phyloP scores from a whole-genome alignment of 2,888 invertebrate species.

The Tridacna gigas region DNA sequence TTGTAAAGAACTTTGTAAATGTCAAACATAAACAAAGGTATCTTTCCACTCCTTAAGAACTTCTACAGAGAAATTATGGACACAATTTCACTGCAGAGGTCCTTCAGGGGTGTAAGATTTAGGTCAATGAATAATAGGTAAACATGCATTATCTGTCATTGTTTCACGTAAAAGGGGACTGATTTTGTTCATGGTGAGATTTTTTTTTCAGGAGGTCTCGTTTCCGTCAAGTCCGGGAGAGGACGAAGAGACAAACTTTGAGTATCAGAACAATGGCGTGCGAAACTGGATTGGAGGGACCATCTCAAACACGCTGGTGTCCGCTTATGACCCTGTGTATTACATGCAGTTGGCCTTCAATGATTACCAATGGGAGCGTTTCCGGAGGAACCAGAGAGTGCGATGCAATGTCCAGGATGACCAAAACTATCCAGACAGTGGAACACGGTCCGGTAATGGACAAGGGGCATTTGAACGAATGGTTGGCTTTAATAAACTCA shows the following conservation, averaged over 20 bases:
- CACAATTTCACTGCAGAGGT: too few relatives aligned
- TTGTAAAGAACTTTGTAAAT: too few relatives aligned
- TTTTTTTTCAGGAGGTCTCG: constrained; percentile 40
- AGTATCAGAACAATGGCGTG: constrained; percentile 67
- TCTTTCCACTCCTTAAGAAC: too few relatives aligned
- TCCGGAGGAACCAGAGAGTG: constrained; percentile 36
- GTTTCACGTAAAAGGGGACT: too few relatives aligned
- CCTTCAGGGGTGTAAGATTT: too few relatives aligned
- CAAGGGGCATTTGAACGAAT: constrained; percentile 27
- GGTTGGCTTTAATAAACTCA: constrained; percentile 34
- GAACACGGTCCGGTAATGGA: constrained; percentile 19
- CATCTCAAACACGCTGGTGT: constrained; percentile 60
- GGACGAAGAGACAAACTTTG: constrained; percentile 56
- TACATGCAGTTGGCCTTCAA: constrained; percentile 70
- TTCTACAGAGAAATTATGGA: too few relatives aligned
- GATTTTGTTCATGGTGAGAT: not conserved
- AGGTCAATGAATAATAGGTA: too few relatives aligned
- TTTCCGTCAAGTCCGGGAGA: constrained; percentile 25
- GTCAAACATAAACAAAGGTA: too few relatives aligned
- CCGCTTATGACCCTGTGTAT: constrained; percentile 70
- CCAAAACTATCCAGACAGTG: constrained; percentile 31
- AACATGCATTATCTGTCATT: too few relatives aligned
- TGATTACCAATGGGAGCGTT: constrained; percentile 71
- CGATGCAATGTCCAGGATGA: constrained; percentile 32
- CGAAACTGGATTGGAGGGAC: constrained; percentile 71